Evolutionary conservation across 2,888 invertebrate genomes (phyloP).

Genomic region (Leucozona laternaria): DNA sequence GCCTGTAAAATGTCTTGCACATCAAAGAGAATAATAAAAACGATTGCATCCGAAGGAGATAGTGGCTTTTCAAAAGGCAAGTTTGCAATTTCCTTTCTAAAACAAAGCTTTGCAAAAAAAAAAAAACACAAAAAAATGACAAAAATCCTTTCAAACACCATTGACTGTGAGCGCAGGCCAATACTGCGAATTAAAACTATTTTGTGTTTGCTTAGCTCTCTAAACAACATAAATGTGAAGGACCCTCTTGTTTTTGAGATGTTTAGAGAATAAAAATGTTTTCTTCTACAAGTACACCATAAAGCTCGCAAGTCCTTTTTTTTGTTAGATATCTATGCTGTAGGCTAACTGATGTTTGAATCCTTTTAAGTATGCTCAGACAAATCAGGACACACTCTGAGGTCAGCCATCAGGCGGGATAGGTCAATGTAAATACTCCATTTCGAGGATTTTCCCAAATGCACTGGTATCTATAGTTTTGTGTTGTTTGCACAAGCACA

Average conservation of each 20-base stretch:
- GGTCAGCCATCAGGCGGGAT: slow-evolving; percentile 34
- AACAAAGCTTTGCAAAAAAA: not conserved
- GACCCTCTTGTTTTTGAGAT: slow-evolving; percentile 13
- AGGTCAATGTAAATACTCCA: slow-evolving; percentile 32
- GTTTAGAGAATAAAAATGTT: slow-evolving; percentile 2
- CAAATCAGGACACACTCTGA: slow-evolving; percentile 59
- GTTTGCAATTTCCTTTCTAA: not conserved
- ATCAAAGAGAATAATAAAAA: not conserved
- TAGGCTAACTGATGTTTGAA: slow-evolving; percentile 44
- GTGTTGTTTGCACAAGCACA: not conserved
- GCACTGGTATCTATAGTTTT: slow-evolving; percentile 5
- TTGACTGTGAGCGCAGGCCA: slow-evolving; percentile 35
- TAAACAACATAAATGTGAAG: slow-evolving; percentile 48
- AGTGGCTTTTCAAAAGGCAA: too few species aligned
- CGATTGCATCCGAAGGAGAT: not conserved
- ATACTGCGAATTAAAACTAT: slow-evolving; percentile 14
- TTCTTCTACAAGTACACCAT: too few species aligned
- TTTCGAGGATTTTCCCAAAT: slow-evolving; percentile 17
- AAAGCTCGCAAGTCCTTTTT: slow-evolving; percentile 6
- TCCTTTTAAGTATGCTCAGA: slow-evolving; percentile 59
- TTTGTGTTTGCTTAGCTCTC: slow-evolving; percentile 52
- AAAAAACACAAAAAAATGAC: not conserved
- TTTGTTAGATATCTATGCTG: not conserved
- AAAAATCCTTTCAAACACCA: slow-evolving; percentile 45
- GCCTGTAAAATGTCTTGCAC: not conserved